phyloP scores from a whole-genome alignment of 2,888 invertebrate genomes.

The Dryocosmus kuriphilus region DNA sequence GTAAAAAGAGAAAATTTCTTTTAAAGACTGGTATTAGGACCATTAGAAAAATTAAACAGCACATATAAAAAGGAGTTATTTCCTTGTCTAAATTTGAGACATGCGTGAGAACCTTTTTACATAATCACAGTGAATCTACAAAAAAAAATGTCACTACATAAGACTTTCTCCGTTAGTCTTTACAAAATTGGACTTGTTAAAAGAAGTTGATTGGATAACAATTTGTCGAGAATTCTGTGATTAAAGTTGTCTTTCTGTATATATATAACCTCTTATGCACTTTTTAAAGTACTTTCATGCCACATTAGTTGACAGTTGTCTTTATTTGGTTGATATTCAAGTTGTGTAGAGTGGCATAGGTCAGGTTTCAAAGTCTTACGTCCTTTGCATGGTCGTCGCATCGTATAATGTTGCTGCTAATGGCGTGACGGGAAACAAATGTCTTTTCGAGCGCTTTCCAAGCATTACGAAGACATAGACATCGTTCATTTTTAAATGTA shows the following conservation, averaged over 20 bases:
- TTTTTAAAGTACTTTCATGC: slow-evolving; percentile 23
- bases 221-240: slow-evolving; percentile 25
- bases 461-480: slow-evolving; percentile 23
- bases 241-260: slow-evolving; percentile 3
- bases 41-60: background rate
- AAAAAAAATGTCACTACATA: background rate
- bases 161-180: slow-evolving; percentile 10
- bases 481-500: background rate
- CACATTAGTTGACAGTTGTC: background rate
- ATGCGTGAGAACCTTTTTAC: background rate
- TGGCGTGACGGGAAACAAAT: slow-evolving; percentile 42
- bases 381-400: slow-evolving; percentile 24
- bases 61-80: background rate
- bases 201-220: slow-evolving; percentile 35
- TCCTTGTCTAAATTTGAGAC: background rate
- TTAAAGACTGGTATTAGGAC: background rate
- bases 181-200: slow-evolving; percentile 9
- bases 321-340: slow-evolving; percentile 37
- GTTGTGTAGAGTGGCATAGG: slow-evolving; percentile 30
- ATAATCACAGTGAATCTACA: background rate
- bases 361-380: slow-evolving; percentile 20
- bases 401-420: too few species aligned
- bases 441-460: slow-evolving; percentile 39
- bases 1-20: too few species aligned
- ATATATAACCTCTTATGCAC: background rate